These are phyloP conservation scores for Syngnathus acus DNA, from an alignment of 2,797 vertebrate species.

Conservation along the genomic window DNA sequence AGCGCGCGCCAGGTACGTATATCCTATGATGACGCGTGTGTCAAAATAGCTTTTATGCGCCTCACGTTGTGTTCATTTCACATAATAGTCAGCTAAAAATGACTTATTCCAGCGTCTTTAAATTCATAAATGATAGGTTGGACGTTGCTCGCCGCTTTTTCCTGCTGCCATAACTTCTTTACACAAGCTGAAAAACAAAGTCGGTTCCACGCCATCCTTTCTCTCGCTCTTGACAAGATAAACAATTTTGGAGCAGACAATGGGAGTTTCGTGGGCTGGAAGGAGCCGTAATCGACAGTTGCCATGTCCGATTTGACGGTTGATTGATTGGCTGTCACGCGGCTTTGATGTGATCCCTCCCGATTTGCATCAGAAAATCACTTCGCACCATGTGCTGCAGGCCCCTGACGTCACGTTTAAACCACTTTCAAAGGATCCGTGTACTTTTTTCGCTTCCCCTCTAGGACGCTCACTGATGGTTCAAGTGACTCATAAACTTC, in stretches of 20 bases:
- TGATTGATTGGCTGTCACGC: conserved; percentile 93
- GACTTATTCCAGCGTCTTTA: background rate
- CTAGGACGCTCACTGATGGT: conserved; percentile 40
- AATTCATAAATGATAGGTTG: background rate
- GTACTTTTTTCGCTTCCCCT: conserved; percentile 35
- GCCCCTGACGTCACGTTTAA: conserved; percentile 66
- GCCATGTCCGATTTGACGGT: conserved; percentile 93
- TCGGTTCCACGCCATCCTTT: background rate
- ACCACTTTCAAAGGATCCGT: conserved; percentile 63
- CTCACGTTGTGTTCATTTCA: background rate
- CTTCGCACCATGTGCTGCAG: conserved; percentile 73
- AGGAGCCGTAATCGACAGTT: conserved; percentile 83
- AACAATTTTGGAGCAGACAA: conserved; percentile 63
- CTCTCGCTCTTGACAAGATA: conserved; percentile 42
- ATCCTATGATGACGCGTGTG: conserved; percentile 12
- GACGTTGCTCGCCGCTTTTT: background rate
- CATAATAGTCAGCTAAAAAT: background rate
- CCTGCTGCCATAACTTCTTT: conserved; percentile 1
- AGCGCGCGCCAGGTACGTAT: conserved; percentile 90
- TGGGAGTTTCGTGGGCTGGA: conserved; percentile 77
- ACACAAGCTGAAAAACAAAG: background rate
- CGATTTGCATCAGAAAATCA: conserved; percentile 97
- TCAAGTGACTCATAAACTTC: conserved; percentile 58
- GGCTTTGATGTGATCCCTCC: conserved; percentile 75
- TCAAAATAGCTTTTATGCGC: background rate